Conservation (phyloP, 1,140 invertebrate genomes). For the Meloidogyne floridensis region DNA sequence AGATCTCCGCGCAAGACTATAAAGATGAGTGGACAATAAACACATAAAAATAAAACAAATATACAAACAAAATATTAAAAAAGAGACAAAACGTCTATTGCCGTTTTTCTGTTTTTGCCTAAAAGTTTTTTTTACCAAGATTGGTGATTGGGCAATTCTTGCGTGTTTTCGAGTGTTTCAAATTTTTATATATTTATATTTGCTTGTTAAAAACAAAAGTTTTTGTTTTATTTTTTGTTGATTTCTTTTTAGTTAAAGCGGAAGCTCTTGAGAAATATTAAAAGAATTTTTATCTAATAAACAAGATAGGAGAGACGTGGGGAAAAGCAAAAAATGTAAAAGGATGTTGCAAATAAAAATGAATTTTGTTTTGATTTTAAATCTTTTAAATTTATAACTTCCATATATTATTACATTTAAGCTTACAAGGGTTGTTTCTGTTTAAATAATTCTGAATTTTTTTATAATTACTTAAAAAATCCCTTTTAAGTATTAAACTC, state of each 20-base stretch:
- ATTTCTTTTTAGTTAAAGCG: not conserved
- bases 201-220: not conserved
- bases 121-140: not conserved
- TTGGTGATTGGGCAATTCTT: slow-evolving; percentile 4
- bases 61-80: not conserved
- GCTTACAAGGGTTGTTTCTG: too few relatives aligned
- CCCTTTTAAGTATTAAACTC: too few relatives aligned
- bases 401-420: too few relatives aligned
- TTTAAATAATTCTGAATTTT: too few relatives aligned
- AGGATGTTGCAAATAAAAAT: too few relatives aligned
- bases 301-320: not conserved
- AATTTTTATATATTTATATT: not conserved
- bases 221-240: not conserved
- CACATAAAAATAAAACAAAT: slow-evolving; percentile 10
- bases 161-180: slow-evolving; percentile 8
- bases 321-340: not conserved
- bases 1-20: not conserved
- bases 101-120: not conserved
- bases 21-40: slow-evolving; percentile 9
- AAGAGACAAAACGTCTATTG: slow-evolving; percentile 1
- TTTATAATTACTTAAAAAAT: too few relatives aligned
- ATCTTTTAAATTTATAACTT: too few relatives aligned
- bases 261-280: slow-evolving; percentile 3
- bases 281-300: not conserved
- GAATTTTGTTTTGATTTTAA: too few relatives aligned